Evolutionary conservation across 2,113 vertebrate genomes (phyloP).

Genomic region (Strix aluco): DNA sequence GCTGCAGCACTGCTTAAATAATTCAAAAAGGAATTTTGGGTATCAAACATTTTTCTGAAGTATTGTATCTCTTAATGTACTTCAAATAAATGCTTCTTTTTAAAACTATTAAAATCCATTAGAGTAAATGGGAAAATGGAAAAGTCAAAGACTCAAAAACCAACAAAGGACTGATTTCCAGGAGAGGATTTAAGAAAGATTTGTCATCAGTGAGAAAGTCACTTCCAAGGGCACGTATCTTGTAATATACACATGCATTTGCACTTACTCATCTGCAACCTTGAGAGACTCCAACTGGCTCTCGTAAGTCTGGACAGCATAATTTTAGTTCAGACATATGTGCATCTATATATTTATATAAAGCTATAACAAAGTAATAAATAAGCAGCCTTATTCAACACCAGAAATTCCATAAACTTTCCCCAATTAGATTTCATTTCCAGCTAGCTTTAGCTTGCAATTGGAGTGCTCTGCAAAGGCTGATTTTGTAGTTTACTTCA

Average conservation of each 20-base stretch:
- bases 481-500: background rate
- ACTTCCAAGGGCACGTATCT: conserved; percentile 44
- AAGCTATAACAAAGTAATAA: conserved; percentile 39
- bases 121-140: background rate
- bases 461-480: background rate
- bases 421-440: background rate
- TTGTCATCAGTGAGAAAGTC: conserved; percentile 16
- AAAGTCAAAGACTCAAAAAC: background rate
- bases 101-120: background rate
- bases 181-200: background rate
- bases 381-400: conserved; percentile 34
- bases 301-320: conserved; percentile 23
- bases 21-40: background rate
- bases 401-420: background rate
- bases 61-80: background rate
- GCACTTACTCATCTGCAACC: conserved; percentile 40
- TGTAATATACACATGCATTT: conserved; percentile 36
- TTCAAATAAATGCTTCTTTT: background rate
- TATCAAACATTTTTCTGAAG: background rate
- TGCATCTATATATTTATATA: conserved; percentile 33
- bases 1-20: background rate
- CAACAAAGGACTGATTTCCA: background rate
- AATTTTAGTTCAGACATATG: conserved; percentile 3
- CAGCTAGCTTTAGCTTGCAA: background rate
- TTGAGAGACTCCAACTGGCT: conserved; percentile 41